A percentile compares a stretch with the other conserved stretches of the same genome.
These are phyloP conservation scores for Perdita meconis DNA, from an alignment of 2,888 invertebrate genomes.

Conservation along the genomic window DNA sequence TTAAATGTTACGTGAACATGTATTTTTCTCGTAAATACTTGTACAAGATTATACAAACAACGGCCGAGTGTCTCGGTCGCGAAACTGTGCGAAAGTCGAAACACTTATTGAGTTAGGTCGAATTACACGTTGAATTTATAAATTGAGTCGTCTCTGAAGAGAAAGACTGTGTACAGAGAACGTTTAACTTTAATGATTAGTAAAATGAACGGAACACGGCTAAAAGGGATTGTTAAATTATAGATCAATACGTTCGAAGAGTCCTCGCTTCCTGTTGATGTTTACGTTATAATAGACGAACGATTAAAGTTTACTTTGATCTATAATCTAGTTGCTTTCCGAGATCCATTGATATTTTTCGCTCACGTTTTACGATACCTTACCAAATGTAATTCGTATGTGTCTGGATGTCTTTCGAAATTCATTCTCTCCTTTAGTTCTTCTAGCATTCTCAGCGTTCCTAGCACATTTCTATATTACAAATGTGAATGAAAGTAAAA, in stretches of 20 bases:
- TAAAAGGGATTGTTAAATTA: not conserved
- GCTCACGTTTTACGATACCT: not conserved
- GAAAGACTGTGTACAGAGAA: not conserved
- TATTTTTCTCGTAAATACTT: conserved; percentile 21
- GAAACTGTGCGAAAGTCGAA: not conserved
- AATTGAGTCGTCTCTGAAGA: not conserved
- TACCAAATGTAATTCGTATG: not conserved
- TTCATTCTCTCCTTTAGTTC: not conserved
- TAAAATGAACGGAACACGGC: not conserved
- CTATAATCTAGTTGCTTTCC: not conserved
- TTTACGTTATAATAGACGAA: not conserved
- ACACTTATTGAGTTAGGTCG: not conserved
- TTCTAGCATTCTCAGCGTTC: not conserved
- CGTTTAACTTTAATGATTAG: not conserved
- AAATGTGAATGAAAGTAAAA: conserved; percentile 12
- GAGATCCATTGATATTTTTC: too few relatives aligned
- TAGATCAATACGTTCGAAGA: not conserved
- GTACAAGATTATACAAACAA: not conserved
- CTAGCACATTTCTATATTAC: conserved; percentile 10
- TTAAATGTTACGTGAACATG: conserved; percentile 1
- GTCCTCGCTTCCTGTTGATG: not conserved
- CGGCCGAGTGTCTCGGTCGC: not conserved
- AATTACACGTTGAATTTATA: too few relatives aligned
- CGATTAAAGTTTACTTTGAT: not conserved
- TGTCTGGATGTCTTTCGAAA: not conserved